Conservation (phyloP, 2,888 invertebrate genomes). For the Drosophila seclusa region DNA sequence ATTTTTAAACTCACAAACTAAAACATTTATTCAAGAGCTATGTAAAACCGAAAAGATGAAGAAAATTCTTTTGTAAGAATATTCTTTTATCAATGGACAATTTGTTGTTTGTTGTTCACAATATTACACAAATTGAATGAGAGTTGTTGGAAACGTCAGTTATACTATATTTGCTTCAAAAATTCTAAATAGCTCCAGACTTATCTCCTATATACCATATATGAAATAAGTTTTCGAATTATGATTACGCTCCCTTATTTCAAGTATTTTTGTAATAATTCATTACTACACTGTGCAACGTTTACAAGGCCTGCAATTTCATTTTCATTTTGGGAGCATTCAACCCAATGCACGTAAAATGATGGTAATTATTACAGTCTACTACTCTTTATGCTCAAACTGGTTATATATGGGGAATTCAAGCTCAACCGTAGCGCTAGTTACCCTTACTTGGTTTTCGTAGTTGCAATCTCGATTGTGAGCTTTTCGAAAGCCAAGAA, state of each 20-base stretch:
- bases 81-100: not conserved
- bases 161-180: too few relatives aligned
- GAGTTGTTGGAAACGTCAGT: not conserved
- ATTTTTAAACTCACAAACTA: not conserved
- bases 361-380: slow-evolving; percentile 59
- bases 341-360: slow-evolving; percentile 59
- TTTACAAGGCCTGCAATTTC: slow-evolving; percentile 57
- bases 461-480: slow-evolving; percentile 24
- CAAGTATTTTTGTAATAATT: not conserved
- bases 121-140: not conserved
- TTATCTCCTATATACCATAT: not conserved
- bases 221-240: not conserved
- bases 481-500: slow-evolving; percentile 32
- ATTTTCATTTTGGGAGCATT: slow-evolving; percentile 66
- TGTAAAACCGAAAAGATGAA: accelerated
- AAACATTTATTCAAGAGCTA: not conserved
- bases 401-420: slow-evolving; percentile 47
- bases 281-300: slow-evolving; percentile 30
- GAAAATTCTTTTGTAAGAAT: not conserved
- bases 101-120: not conserved
- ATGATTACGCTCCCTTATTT: not conserved
- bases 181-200: not conserved
- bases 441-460: slow-evolving; percentile 45
- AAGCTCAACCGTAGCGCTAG: slow-evolving; percentile 51
- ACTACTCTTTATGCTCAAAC: slow-evolving; percentile 47